Base-by-base conservation (phyloP, 2,888 invertebrate genomes). In the Luperina nickerlii region DNA sequence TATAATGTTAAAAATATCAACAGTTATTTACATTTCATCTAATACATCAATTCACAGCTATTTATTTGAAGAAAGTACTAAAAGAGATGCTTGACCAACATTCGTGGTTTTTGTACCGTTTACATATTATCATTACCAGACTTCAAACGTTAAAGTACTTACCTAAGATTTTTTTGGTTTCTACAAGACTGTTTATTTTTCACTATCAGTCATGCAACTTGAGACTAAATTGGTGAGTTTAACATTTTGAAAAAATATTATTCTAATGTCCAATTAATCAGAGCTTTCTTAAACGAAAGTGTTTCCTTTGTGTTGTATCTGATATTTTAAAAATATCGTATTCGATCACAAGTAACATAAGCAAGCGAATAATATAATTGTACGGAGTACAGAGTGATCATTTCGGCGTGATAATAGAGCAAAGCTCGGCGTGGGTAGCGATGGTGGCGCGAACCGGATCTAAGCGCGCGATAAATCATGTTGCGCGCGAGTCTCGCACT, bases 381-480 rank as follows among this genome's bases (percentile, higher is more conserved):
- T 91, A 90, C 87, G 88, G 90, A 93, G 89, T 92, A 92, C 92
- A 92, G 89, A 92, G 90, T 91, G 95, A 96, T 96, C 93, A 94
- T 93, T 96, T 95, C 91, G 94, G 92, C 88, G 90, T 92, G 95
- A 96, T 96, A 96, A 95, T 95, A 92, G 94, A 94, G 94, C 93
- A 93, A 92, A 94, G 92, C 93, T 92, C 93, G 94, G 94, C 95
- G 96, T 96, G 95, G 96, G 96, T 91, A 74, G 94, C 92, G 90
- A 90, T 90, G 83, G 90, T 89, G 87, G 93, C 92, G 92, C 93
- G 91, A 96, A 95, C 96, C 96, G 96, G 96, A 96, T 96, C 96
- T 96, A 93, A 92, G 92, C 89, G 88, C 89, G 91, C 92, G 94
- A 96, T 96, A 96, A 96, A 96, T 96, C 94, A 95, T 94, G 93